These are phyloP conservation scores for Clitarchus hookeri DNA, from an alignment of 2,888 invertebrate species.

Conservation along the genomic window DNA sequence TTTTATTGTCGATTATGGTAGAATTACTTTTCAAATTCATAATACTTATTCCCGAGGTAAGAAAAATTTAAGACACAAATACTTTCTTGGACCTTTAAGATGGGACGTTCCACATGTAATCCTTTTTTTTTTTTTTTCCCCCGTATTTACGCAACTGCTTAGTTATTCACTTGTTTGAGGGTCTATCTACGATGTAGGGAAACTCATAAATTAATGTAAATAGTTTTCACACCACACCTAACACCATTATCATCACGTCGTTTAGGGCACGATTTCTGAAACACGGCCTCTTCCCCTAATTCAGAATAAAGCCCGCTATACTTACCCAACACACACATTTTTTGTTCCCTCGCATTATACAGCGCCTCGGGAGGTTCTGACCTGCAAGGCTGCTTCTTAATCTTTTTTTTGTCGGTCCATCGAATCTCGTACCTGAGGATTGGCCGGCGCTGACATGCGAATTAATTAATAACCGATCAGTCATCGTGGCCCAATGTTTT, in stretches of 20 bases:
- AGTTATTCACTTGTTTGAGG: not conserved
- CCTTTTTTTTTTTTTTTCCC: no score
- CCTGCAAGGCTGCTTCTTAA: not conserved
- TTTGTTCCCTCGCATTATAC: not conserved
- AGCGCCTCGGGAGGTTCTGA: not conserved
- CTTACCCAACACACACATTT: not conserved
- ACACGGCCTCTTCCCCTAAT: not conserved
- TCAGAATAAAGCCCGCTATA: not conserved
- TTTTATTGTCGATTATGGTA: no score
- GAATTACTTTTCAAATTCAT: no score
- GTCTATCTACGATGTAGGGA: not conserved
- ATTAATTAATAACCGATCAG: slow-evolving; percentile 6
- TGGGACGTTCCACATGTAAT: no score
- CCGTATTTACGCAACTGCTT: no score
- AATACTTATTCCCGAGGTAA: no score
- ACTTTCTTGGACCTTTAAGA: no score
- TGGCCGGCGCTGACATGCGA: not conserved
- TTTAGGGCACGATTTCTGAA: not conserved
- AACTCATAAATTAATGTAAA: not conserved
- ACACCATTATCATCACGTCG: not conserved
- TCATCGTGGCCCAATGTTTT: not conserved
- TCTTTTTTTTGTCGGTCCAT: not conserved
- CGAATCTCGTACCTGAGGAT: not conserved
- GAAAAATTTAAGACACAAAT: no score
- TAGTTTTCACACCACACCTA: not conserved